phyloP scores from a whole-genome alignment of 30 jellyfish, hydroid and myxozoan species.

The Cassiopea andromeda region DNA sequence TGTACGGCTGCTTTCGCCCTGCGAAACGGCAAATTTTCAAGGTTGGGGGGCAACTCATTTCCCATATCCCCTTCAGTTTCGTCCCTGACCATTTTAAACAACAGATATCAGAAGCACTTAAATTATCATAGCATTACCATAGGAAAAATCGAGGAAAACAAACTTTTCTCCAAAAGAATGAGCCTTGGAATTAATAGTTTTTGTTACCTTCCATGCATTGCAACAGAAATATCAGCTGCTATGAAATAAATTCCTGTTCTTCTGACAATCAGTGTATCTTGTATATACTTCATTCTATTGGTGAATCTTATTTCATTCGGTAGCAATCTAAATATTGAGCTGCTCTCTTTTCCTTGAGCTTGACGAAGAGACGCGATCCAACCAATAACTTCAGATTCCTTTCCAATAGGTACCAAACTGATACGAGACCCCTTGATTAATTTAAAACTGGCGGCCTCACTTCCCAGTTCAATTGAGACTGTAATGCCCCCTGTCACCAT shows the following conservation, averaged over 20 bases:
- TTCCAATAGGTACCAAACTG: slow-evolving; percentile 16
- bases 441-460: not conserved
- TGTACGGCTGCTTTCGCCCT: too few relatives aligned
- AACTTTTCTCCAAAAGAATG: too few relatives aligned
- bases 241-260: slow-evolving; percentile 42
- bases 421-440: slow-evolving; percentile 21
- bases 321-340: not conserved
- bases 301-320: not conserved
- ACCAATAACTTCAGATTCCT: not conserved
- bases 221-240: not conserved
- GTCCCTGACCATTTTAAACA: too few relatives aligned
- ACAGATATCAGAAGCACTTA: too few relatives aligned
- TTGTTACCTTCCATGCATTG: slow-evolving; percentile 4
- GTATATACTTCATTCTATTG: not conserved
- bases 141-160: not conserved
- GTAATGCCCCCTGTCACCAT: not conserved
- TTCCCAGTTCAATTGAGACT: not conserved
- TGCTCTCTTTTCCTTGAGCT: not conserved
- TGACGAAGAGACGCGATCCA: not conserved
- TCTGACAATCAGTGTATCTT: slow-evolving; percentile 24
- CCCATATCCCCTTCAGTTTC: too few relatives aligned
- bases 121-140: not conserved
- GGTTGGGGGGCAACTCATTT: too few relatives aligned
- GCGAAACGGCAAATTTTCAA: too few relatives aligned
- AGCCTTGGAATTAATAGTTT: not conserved